These are phyloP conservation scores for Butorides virescens DNA, from an alignment of 2,113 vertebrate species.

Conservation along the genomic window DNA sequence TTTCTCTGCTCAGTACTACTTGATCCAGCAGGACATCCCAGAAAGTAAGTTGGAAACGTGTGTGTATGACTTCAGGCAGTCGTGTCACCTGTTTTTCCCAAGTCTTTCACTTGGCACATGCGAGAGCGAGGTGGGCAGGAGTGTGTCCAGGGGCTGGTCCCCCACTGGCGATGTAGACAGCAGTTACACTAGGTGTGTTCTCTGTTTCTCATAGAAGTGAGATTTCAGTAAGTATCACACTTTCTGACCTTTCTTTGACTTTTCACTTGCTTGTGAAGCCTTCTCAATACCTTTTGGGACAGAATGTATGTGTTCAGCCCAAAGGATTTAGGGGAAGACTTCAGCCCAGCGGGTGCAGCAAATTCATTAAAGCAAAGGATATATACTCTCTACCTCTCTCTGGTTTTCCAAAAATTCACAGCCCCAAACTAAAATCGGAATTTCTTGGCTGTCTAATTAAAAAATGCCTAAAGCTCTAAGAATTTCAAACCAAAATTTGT, in stretches of 20 bases:
- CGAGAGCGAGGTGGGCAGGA: neutral
- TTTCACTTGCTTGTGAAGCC: neutral
- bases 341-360: neutral
- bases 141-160: neutral
- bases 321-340: neutral
- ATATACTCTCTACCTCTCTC: neutral
- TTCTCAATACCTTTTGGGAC: neutral
- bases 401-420: neutral
- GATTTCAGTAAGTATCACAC: neutral
- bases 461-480: constrained; percentile 1
- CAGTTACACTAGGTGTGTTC: neutral
- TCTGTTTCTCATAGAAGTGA: neutral
- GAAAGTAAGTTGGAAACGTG: constrained; percentile 85
- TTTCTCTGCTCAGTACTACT: constrained; percentile 93
- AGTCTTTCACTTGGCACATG: neutral
- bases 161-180: neutral
- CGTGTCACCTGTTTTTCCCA: neutral
- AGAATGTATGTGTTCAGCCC: neutral
- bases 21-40: constrained; percentile 88
- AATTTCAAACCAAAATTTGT: neutral
- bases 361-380: neutral
- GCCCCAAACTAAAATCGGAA: neutral
- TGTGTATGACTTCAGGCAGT: neutral
- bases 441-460: constrained; percentile 29
- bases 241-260: neutral